Base-by-base conservation (phyloP, 2,797 vertebrate genomes). In the Nyctibius grandis region DNA sequence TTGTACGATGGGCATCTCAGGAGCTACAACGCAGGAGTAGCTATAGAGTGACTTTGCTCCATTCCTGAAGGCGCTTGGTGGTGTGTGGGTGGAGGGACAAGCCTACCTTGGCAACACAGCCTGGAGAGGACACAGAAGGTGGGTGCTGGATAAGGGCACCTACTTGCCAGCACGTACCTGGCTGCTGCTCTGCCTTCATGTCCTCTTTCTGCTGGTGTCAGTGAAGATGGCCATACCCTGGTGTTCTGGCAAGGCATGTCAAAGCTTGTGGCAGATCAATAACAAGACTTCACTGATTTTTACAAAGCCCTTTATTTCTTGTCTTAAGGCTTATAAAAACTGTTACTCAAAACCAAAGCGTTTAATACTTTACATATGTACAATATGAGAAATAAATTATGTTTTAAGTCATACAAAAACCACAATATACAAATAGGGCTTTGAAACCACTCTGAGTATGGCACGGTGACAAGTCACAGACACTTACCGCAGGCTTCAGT, bases 321-420 rank as follows among this genome's bases (percentile, higher is more conserved):
- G 42, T 87, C 70, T 97, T 40, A 34, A 95, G 82, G 91, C 85
- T 97, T 94, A 91, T 92, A 96, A 97, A 97, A 97, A 97, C 38
- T 87, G 95, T 87, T 76, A 64, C 89, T 97, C 77, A 53, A 51
- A 89, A 12, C 92, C 63, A 67, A 74, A 84, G 86, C 19, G 68
- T 88, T 97, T 92, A 69, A 94, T 93, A 93, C 79, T 95, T 97
- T 96, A 97, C 92, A 96, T 97, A 97, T 97, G 84, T 96, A 98
- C 95, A 97, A 59, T 87, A 97, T 59, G 51, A 97, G 94, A 97
- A 98, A 98, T 98, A 98, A 98, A 98, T 98, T 97, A 95, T 44
- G 28, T 70, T 95, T 93, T 79, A 95, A 90, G 95, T 91, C 91
- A 76, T 97, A 97, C 85, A 98, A 97, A 97, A 96, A 93, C 85